A percentile compares a stretch with the other conserved stretches of the same genome.
Conservation (phyloP, 1,140 invertebrate species). For the Sogatella furcifera region DNA sequence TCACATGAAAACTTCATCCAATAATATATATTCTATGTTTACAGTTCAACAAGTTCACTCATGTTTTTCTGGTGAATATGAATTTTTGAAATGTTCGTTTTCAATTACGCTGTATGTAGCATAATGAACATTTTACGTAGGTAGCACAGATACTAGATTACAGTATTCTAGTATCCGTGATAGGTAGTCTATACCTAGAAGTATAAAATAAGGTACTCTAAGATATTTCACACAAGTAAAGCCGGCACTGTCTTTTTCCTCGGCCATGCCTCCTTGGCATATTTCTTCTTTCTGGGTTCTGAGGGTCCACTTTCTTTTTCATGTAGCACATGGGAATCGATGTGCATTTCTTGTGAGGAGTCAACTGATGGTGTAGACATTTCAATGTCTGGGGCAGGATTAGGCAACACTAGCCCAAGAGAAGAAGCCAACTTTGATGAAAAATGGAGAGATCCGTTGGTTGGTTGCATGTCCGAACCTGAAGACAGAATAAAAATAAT, state of each 20-base stretch:
- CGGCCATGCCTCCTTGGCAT: conserved; percentile 99
- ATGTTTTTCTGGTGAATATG: too few relatives aligned
- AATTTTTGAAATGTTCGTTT: too few relatives aligned
- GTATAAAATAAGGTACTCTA: too few relatives aligned
- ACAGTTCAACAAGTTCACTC: too few relatives aligned
- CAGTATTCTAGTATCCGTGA: too few relatives aligned
- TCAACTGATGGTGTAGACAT: conserved; percentile 36
- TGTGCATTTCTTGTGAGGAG: conserved; percentile 14
- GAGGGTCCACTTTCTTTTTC: not conserved
- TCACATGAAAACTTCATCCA: too few relatives aligned
- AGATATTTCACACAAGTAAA: conserved; percentile 33
- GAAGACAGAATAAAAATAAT: not conserved
- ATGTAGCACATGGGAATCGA: not conserved
- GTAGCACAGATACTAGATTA: too few relatives aligned
- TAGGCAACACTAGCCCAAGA: conserved; percentile 79
- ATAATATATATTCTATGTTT: too few relatives aligned
- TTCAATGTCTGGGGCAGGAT: conserved; percentile 90
- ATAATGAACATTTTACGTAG: too few relatives aligned
- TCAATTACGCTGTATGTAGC: too few relatives aligned
- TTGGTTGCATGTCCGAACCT: conserved; percentile 33
- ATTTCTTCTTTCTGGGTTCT: conserved; percentile 76
- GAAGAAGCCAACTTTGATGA: conserved; percentile 47
- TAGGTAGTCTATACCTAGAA: too few relatives aligned
- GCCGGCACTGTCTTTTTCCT: conserved; percentile 76
- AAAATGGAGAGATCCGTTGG: conserved; percentile 13